phyloP scores from a whole-genome alignment of 2,113 vertebrate genomes.

The Onychostruthus taczanowskii region DNA sequence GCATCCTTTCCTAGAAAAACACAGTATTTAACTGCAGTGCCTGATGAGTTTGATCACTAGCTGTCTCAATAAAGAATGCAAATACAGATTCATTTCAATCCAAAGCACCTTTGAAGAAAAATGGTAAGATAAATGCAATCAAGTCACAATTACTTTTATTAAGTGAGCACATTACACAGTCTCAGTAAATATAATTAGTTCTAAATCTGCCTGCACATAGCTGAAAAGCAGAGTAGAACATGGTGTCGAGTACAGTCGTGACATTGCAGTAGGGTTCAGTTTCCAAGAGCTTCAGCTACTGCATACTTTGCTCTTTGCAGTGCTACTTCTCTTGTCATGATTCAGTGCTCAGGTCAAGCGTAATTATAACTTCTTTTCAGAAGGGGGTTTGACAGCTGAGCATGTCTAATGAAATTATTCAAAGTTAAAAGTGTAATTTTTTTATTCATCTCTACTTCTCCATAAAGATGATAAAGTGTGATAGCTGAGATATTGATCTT shows the following conservation, averaged over 20 bases:
- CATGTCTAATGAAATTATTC: background rate
- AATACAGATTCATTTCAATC: conserved; percentile 54
- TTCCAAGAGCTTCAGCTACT: background rate
- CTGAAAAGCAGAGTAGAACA: background rate
- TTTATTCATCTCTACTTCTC: conserved; percentile 5
- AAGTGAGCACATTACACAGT: background rate
- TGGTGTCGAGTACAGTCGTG: background rate
- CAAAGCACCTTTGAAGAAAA: conserved; percentile 61
- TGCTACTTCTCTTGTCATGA: background rate
- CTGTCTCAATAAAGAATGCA: conserved; percentile 65
- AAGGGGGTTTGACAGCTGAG: background rate
- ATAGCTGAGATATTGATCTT: background rate
- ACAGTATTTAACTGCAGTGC: conserved; percentile 53
- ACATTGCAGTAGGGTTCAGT: background rate
- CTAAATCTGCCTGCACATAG: background rate
- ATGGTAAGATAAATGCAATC: conserved; percentile 50
- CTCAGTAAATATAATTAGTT: conserved; percentile 12
- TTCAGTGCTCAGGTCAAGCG: background rate
- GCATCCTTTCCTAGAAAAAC: conserved; percentile 57
- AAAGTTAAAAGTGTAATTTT: conserved; percentile 17
- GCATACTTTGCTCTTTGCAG: background rate
- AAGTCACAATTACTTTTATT: conserved; percentile 37
- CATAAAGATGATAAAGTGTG: background rate
- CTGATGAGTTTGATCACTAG: conserved; percentile 58
- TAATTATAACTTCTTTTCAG: background rate